These are phyloP conservation scores for Conomelus anceps DNA, from an alignment of 2,888 invertebrate genomes.

Conservation along the genomic window DNA sequence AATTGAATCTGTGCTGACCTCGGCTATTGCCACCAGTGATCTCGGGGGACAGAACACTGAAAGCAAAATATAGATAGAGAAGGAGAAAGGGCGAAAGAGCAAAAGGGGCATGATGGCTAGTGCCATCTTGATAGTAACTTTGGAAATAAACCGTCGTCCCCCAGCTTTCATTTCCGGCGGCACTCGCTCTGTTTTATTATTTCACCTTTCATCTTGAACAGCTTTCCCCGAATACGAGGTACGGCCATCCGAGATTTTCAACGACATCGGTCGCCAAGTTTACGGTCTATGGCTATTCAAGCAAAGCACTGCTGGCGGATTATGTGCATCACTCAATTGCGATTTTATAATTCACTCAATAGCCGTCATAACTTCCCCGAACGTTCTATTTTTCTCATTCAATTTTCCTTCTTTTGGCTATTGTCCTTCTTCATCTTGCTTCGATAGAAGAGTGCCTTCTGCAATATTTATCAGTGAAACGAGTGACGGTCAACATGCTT, in stretches of 20 bases:
- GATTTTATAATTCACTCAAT: not conserved
- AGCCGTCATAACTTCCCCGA: not conserved
- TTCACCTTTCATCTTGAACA: not conserved
- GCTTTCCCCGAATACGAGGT: not conserved
- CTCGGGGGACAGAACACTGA: not conserved
- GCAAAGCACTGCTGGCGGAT: not conserved
- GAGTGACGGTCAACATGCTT: too few relatives aligned
- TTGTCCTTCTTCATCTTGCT: too few relatives aligned
- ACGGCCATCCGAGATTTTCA: not conserved
- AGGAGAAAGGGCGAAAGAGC: not conserved
- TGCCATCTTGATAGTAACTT: not conserved
- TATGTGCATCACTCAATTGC: not conserved
- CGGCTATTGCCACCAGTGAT: not conserved
- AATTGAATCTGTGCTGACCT: not conserved
- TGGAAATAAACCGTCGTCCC: not conserved
- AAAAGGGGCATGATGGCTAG: not conserved
- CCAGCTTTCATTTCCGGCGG: not conserved
- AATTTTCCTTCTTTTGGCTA: too few relatives aligned
- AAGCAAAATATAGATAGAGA: not conserved
- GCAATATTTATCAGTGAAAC: too few relatives aligned
- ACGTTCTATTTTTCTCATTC: not conserved
- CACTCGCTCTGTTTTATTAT: not conserved
- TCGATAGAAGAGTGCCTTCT: too few relatives aligned
- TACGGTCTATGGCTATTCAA: not conserved
- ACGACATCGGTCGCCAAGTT: not conserved